Base-by-base conservation (phyloP, 2,797 vertebrate genomes). In the Lindbergichthys nudifrons region DNA sequence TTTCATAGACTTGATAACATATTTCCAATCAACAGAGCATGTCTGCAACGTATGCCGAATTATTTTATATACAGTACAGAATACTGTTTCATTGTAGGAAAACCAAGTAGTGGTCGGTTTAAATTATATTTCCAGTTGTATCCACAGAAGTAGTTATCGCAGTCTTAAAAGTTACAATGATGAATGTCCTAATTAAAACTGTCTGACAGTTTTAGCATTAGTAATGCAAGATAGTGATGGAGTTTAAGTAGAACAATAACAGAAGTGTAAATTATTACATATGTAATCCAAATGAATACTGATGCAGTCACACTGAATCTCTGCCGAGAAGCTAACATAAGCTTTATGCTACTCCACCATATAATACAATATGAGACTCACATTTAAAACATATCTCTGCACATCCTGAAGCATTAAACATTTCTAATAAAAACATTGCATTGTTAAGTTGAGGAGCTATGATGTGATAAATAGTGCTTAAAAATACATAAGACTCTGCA, bases 401-500 rank as follows among this genome's bases (percentile, higher is more conserved):
- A 14, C 14, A 41, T 48, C 56, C n/a, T 41, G 58, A 41, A 50
- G 23, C 68, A 23, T 36, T 26, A 13, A 21, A 63, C n/a, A n/a
- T 26, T 39, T 36, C 11, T 60, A 16, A 58, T 30, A 19, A 60
- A 41, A 75, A 52, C n/a, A 23, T 16, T 18, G 16, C 23, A 19
- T 30, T 61, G 32, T 58, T 39, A 46, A 71, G 30, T 45, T 19
- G 47, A 59, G 19, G 4, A 36, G n/a, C 73, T 4, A 65, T 66
- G n/a, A 68, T 70, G 48, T 46, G 53, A 46, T 50, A 80, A 77
- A 67, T 32, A 26, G 2, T 75, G 32, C 53, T 74, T 80, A 65
- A 75, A 83, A 73, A 79, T 48, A 68, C 43, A 75, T 18, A 48
- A 63, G 32, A 11, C 53, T 73, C 19, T 46, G 14, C 13, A 13